Conservation (phyloP, 2,888 invertebrate genomes). For the Microplitis deprimator region DNA sequence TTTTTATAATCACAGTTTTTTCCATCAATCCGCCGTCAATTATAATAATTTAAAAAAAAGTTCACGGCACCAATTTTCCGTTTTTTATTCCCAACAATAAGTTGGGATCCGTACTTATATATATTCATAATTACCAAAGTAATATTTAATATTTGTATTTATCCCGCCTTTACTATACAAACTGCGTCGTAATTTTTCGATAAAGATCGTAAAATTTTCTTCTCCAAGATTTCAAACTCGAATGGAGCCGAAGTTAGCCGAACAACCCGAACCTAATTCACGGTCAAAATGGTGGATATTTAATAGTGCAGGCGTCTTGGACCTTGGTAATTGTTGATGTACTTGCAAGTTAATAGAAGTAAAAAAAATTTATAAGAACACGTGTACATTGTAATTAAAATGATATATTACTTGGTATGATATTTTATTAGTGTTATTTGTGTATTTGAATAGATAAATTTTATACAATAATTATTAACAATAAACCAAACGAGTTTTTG, state of each 20-base stretch:
- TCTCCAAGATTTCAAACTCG: not conserved
- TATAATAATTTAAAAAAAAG: too few species aligned
- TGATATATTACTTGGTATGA: not conserved
- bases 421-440: not conserved
- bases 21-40: too few species aligned
- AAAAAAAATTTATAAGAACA: not conserved
- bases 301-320: not conserved
- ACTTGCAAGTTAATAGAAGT: not conserved
- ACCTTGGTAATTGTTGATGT: not conserved
- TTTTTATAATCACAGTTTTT: too few species aligned
- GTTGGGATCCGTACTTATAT: too few species aligned
- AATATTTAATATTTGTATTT: too few species aligned
- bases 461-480: not conserved
- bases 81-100: too few species aligned
- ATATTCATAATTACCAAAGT: too few species aligned
- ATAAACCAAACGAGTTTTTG: not conserved
- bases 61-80: too few species aligned
- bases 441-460: not conserved
- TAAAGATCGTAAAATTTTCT: too few species aligned
- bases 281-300: not conserved
- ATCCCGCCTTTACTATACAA: too few species aligned
- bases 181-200: too few species aligned
- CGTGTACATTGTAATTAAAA: not conserved
- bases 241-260: slow-evolving; percentile 63
- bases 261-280: slow-evolving; percentile 19